phyloP scores from a whole-genome alignment of 2,888 invertebrate species.

The Matsumyia berberina region DNA sequence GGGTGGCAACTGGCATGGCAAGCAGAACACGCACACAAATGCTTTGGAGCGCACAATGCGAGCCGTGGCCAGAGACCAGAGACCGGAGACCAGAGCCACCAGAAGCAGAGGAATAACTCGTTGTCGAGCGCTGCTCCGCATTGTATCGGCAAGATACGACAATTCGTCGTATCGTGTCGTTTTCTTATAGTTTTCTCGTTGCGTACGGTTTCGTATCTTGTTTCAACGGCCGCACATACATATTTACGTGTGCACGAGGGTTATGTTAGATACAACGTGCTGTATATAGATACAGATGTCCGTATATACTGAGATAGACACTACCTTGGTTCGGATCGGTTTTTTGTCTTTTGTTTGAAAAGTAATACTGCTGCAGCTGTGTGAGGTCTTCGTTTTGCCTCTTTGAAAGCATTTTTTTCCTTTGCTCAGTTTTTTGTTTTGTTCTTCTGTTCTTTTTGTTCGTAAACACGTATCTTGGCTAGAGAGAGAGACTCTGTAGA shows the following conservation, averaged over 20 bases:
- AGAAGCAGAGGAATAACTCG: constrained; percentile 41
- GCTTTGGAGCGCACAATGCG: constrained; percentile 62
- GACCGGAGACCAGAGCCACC: constrained; percentile 20
- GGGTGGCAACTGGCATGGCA: constrained; percentile 61
- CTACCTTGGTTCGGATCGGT: constrained; percentile 56
- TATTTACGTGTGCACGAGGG: constrained; percentile 55
- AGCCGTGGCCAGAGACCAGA: constrained; percentile 17
- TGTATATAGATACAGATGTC: constrained; percentile 23
- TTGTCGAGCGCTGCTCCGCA: background rate
- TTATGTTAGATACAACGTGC: constrained; percentile 62
- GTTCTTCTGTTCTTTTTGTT: constrained; percentile 62
- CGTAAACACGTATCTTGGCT: constrained; percentile 71
- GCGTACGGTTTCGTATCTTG: constrained; percentile 62
- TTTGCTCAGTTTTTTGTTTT: constrained; percentile 37
- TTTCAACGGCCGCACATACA: constrained; percentile 25
- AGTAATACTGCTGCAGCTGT: constrained; percentile 75
- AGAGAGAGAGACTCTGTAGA: constrained; percentile 37
- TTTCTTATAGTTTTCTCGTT: constrained; percentile 72
- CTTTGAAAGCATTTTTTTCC: constrained; percentile 42
- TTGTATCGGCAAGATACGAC: constrained; percentile 57
- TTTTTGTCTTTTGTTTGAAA: constrained; percentile 73
- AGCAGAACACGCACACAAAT: constrained; percentile 66
- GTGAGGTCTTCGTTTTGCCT: constrained; percentile 72
- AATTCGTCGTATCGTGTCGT: constrained; percentile 56
- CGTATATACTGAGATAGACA: constrained; percentile 17